phyloP scores from a whole-genome alignment of 2,113 vertebrate species.

The Rutilus rutilus region DNA sequence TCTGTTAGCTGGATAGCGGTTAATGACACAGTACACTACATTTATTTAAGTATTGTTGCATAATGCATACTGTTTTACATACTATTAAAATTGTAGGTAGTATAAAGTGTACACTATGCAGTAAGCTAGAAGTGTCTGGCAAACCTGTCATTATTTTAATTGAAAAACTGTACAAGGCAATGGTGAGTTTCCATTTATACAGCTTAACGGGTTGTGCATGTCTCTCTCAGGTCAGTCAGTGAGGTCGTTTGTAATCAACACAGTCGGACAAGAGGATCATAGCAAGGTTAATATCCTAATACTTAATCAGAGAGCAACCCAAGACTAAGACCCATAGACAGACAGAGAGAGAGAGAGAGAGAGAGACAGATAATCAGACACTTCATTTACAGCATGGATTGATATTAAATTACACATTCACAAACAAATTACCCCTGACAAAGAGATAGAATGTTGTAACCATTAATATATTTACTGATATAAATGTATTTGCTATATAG shows the following conservation, averaged over 20 bases:
- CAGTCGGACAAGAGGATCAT: conserved; percentile 8
- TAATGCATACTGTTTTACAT: not conserved
- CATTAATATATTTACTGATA: not conserved
- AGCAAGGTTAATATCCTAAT: conserved; percentile 39
- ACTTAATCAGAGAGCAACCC: conserved; percentile 11
- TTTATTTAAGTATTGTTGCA: not conserved
- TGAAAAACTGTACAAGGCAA: not conserved
- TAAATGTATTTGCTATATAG: not conserved
- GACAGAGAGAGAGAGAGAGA: not conserved
- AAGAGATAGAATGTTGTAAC: not conserved
- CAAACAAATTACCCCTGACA: not conserved
- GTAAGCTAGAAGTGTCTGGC: not conserved
- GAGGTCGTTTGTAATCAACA: conserved; percentile 23
- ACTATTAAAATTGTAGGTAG: no score
- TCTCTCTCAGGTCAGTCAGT: conserved; percentile 28
- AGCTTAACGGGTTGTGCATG: conserved; percentile 51
- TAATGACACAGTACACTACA: not conserved
- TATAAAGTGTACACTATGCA: no score
- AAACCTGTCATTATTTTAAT: not conserved
- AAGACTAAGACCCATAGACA: not conserved
- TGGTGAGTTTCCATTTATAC: not conserved
- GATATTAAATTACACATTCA: not conserved
- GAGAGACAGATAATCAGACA: not conserved
- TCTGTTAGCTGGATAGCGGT: not conserved
- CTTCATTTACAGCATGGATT: not conserved